phyloP scores from a whole-genome alignment of 1,140 invertebrate genomes.

The Scaptomyza montana region DNA sequence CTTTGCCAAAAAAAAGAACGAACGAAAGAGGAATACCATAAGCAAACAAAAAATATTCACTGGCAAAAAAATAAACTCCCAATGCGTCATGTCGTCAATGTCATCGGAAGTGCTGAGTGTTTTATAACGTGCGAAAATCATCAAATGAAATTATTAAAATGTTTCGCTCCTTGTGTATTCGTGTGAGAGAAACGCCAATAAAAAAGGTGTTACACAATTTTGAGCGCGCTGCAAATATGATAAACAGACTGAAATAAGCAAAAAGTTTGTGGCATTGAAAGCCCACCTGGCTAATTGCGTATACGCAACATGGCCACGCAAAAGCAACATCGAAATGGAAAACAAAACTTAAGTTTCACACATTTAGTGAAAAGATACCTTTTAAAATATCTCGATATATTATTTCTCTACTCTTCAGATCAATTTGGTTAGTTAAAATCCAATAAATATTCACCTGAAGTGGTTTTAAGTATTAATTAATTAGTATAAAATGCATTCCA shows the following conservation, averaged over 20 bases:
- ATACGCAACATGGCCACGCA: slow-evolving; percentile 73
- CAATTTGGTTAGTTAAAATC: too few species aligned
- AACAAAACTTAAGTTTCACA: neutral
- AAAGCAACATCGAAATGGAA: slow-evolving; percentile 31
- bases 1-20: slow-evolving; percentile 15
- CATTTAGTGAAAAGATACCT: neutral
- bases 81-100: slow-evolving; percentile 67
- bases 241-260: slow-evolving; percentile 43
- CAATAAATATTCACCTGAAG: too few species aligned
- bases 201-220: slow-evolving; percentile 30
- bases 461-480: too few species aligned
- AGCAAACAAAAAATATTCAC: slow-evolving; percentile 12
- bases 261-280: slow-evolving; percentile 11
- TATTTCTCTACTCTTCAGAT: too few species aligned
- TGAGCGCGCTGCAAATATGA: slow-evolving; percentile 27
- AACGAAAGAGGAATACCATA: slow-evolving; percentile 22
- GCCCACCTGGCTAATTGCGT: slow-evolving; percentile 60
- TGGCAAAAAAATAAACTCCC: slow-evolving; percentile 66
- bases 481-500: too few species aligned
- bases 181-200: slow-evolving; percentile 9
- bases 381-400: too few species aligned
- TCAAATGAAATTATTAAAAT: slow-evolving; percentile 72
- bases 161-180: neutral
- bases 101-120: slow-evolving; percentile 63
- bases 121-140: slow-evolving; percentile 74